phyloP scores from a whole-genome alignment of 2,888 invertebrate genomes.

The Brenthis ino region DNA sequence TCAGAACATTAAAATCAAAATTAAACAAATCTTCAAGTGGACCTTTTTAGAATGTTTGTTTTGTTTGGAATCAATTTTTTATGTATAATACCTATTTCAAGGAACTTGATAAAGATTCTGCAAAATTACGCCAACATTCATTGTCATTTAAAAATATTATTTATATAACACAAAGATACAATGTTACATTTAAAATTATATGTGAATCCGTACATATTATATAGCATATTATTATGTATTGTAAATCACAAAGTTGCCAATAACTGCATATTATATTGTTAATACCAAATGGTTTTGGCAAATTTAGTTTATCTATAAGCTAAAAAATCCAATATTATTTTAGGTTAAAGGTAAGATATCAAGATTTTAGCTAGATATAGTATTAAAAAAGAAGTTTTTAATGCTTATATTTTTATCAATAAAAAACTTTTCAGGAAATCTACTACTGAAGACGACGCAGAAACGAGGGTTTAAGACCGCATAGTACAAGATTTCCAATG shows the following conservation, averaged over 20 bases:
- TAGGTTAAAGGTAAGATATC: background rate
- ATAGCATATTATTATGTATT: background rate
- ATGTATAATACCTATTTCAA: background rate
- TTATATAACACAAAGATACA: background rate
- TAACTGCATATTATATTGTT: background rate
- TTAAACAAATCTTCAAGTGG: too few species aligned
- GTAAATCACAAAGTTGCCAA: constrained; percentile 1
- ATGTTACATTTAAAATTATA: background rate
- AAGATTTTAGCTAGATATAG: too few species aligned
- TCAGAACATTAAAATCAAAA: too few species aligned
- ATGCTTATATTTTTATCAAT: too few species aligned
- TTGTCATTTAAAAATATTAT: background rate
- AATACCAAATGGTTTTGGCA: background rate
- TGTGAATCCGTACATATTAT: constrained; percentile 18
- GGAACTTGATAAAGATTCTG: constrained; percentile 3
- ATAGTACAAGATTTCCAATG: constrained; percentile 80
- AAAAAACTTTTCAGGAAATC: constrained; percentile 69
- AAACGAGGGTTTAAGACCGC: constrained; percentile 71
- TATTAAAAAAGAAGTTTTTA: too few species aligned
- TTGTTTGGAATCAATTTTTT: too few species aligned
- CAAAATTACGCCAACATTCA: background rate
- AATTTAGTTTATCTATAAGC: background rate
- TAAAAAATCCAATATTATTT: background rate
- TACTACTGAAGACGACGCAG: constrained; percentile 81
- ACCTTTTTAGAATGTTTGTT: too few species aligned